phyloP scores from a whole-genome alignment of 1,140 invertebrate genomes.

The Drosophila simulans region DNA sequence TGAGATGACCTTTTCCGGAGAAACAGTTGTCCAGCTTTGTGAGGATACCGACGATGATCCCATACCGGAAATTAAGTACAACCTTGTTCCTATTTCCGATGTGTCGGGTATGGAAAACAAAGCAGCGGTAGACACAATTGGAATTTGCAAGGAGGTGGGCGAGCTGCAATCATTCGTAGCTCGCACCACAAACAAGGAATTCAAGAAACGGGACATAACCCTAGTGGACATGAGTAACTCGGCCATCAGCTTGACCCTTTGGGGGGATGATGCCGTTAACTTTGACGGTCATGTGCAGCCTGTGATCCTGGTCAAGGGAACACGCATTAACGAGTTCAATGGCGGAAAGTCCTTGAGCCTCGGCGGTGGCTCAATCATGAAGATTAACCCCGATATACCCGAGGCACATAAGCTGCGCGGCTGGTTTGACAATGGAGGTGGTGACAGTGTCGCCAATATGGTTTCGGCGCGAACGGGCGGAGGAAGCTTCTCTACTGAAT shows the following conservation, averaged over 20 bases:
- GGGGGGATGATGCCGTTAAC: constrained; percentile 92
- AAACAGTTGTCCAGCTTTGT: constrained; percentile 91
- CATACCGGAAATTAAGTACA: constrained; percentile 92
- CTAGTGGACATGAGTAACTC: constrained; percentile 94
- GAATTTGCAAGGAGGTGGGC: constrained; percentile 91
- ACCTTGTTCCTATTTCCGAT: constrained; percentile 92
- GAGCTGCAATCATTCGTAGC: constrained; percentile 91
- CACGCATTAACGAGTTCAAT: constrained; percentile 90
- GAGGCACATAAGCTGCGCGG: constrained; percentile 94
- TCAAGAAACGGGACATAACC: constrained; percentile 95
- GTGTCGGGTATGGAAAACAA: constrained; percentile 89
- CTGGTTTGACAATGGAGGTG: constrained; percentile 94
- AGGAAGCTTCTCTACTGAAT: constrained; percentile 85
- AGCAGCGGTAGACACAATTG: constrained; percentile 93
- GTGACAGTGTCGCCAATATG: constrained; percentile 86
- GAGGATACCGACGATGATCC: constrained; percentile 86
- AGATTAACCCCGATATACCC: constrained; percentile 94
- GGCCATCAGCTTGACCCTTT: constrained; percentile 90
- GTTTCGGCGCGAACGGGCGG: constrained; percentile 87
- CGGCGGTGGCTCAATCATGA: constrained; percentile 87
- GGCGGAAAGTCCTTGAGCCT: constrained; percentile 87
- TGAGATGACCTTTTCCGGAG: constrained; percentile 95
- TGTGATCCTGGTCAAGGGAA: constrained; percentile 93
- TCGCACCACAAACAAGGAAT: constrained; percentile 90
- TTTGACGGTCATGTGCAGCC: constrained; percentile 92